Percentiles rank a stretch among this genome's conserved stretches.
Conservation (phyloP, 2,888 invertebrate species). For the Terebella lapidaria region DNA sequence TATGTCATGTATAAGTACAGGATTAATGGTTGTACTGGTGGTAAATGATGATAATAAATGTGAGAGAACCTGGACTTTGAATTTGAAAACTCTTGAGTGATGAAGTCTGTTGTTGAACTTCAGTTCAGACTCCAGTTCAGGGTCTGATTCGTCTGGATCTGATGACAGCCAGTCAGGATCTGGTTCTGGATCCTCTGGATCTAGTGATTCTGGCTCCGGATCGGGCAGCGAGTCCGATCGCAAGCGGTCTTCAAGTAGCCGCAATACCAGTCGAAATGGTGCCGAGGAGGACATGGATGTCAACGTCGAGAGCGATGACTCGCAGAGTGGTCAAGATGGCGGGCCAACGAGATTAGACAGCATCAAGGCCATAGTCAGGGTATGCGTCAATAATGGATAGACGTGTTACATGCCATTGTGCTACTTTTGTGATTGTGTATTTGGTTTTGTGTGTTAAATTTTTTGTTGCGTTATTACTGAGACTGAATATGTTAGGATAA, state of each 20-base stretch:
- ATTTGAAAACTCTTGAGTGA: too few species aligned
- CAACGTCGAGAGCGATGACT: background rate
- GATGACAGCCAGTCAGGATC: background rate
- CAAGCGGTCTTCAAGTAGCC: background rate
- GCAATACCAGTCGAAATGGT: background rate
- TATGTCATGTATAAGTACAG: too few species aligned
- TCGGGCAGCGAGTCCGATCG: background rate
- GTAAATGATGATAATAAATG: too few species aligned
- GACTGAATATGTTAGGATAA: too few species aligned
- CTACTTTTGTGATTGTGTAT: too few species aligned
- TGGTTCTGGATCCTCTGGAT: background rate
- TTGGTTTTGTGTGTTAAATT: too few species aligned
- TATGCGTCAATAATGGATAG: background rate
- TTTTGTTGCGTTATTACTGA: too few species aligned
- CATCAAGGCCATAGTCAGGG: constrained; percentile 1
- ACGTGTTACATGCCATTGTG: too few species aligned
- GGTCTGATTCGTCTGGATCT: background rate
- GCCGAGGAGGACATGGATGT: background rate
- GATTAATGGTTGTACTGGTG: too few species aligned
- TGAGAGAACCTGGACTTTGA: too few species aligned
- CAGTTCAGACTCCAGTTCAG: too few species aligned
- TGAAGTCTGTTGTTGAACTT: too few species aligned
- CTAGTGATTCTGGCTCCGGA: background rate
- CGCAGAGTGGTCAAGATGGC: background rate
- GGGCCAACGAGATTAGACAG: background rate